Percentiles rank a stretch among this genome's conserved stretches.
phyloP scores from a whole-genome alignment of 1,140 invertebrate species.

The Drosophila tsacasi region DNA sequence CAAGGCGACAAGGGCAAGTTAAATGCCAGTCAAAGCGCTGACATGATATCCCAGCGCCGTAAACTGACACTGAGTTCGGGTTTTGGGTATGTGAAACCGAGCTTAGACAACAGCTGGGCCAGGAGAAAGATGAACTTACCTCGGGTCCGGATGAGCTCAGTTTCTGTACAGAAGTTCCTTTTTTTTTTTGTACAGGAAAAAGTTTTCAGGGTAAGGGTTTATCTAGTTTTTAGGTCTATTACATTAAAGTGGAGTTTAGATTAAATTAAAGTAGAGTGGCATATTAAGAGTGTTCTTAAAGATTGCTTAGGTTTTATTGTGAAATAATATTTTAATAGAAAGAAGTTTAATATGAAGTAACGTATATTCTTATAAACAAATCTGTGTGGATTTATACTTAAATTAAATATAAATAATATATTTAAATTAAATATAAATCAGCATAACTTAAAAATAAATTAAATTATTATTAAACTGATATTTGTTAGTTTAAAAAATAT shows the following conservation, averaged over 20 bases:
- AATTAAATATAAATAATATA: too few species aligned
- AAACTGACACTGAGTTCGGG: conserved; percentile 51
- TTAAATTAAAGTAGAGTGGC: not conserved
- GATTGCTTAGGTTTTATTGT: too few species aligned
- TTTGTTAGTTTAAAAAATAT: too few species aligned
- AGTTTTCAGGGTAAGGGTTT: not conserved
- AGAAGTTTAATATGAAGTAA: too few species aligned
- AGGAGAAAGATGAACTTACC: conserved; percentile 6
- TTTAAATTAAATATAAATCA: too few species aligned
- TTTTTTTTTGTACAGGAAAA: not conserved
- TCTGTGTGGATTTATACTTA: too few species aligned
- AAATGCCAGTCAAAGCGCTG: conserved; percentile 74
- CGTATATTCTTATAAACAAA: too few species aligned
- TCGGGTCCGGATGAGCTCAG: not conserved
- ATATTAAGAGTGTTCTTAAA: not conserved
- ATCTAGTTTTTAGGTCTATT: not conserved
- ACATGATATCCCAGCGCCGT: conserved; percentile 69
- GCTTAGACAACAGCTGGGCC: conserved; percentile 34
- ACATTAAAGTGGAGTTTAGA: not conserved
- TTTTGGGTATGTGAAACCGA: conserved; percentile 28
- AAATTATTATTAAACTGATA: too few species aligned
- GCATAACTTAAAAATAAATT: too few species aligned
- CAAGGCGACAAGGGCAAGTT: conserved; percentile 75
- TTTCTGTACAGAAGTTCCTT: not conserved
- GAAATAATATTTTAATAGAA: too few species aligned